phyloP scores from a whole-genome alignment of 2,797 vertebrate genomes.

The Pseudocheirus occidentalis region DNA sequence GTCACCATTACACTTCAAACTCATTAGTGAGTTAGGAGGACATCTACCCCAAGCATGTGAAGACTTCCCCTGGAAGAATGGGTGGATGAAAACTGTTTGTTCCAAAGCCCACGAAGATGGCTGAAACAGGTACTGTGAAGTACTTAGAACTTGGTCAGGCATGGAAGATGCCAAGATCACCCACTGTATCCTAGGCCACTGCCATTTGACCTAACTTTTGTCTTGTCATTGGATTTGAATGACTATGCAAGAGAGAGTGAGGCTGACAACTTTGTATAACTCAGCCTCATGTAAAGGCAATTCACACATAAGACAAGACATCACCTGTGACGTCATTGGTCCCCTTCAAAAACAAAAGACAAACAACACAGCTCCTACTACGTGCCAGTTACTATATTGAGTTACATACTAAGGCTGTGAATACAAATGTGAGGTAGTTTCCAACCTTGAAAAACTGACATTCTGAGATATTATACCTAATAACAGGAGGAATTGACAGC shows the following conservation, averaged over 20 bases:
- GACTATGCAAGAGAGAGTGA: neutral
- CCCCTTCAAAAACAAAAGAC: neutral
- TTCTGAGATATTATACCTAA: neutral
- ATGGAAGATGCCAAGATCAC: neutral
- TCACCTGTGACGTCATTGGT: neutral
- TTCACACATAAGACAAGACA: neutral
- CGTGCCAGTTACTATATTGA: neutral
- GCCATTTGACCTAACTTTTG: neutral
- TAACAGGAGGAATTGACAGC: neutral
- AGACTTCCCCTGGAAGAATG: neutral
- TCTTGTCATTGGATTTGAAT: neutral
- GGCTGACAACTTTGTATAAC: neutral
- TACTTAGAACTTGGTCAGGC: neutral
- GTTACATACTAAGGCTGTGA: neutral
- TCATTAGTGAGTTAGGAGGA: neutral
- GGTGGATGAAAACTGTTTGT: neutral
- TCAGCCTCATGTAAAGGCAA: neutral
- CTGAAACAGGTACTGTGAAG: neutral
- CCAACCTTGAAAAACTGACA: neutral
- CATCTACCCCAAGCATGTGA: neutral
- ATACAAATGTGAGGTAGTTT: neutral
- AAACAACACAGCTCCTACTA: neutral
- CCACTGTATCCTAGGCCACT: neutral
- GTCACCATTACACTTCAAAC: too few species aligned
- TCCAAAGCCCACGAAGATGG: neutral